These are phyloP conservation scores for Anarsia innoxiella DNA, from an alignment of 2,888 invertebrate species.

Conservation along the genomic window DNA sequence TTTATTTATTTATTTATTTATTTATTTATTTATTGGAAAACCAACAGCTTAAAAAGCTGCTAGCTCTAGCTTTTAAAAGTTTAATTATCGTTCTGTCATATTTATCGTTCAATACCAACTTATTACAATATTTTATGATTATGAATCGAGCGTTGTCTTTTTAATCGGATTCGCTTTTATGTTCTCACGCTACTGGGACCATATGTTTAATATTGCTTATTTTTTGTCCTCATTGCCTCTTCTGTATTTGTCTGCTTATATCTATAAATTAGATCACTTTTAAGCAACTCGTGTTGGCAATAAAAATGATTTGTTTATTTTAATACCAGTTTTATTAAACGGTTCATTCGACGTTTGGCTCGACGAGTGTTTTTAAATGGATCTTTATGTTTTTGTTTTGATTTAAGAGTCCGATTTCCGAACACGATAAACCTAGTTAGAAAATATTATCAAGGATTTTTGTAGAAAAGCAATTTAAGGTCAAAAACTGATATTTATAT, in stretches of 20 bases:
- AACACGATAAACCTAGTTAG: no score
- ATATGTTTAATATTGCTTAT: slow-evolving; percentile 65
- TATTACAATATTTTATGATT: slow-evolving; percentile 24
- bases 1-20: no score
- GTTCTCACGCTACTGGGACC: slow-evolving; percentile 62
- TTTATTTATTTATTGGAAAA: no score
- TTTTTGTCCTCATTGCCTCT: slow-evolving; percentile 51
- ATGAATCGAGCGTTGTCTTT: slow-evolving; percentile 42
- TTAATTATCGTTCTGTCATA: no score
- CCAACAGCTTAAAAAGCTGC: no score
- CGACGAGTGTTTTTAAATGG: no score
- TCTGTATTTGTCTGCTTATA: slow-evolving; percentile 45
- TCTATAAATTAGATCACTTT: slow-evolving; percentile 62
- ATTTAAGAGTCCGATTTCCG: no score
- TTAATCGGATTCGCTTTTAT: slow-evolving; percentile 48
- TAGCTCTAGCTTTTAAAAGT: no score
- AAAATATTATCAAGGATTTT: no score
- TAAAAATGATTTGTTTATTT: slow-evolving; percentile 55
- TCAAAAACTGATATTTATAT: no score
- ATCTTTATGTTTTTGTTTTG: no score
- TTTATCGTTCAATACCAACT: slow-evolving; percentile 15
- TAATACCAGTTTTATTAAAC: slow-evolving; percentile 4
- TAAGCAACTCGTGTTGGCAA: slow-evolving; percentile 48
- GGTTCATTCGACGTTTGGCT: not conserved
- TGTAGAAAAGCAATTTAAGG: no score